Evolutionary conservation across 2,888 invertebrate species (phyloP).

Genomic region (Acrobasis repandana): DNA sequence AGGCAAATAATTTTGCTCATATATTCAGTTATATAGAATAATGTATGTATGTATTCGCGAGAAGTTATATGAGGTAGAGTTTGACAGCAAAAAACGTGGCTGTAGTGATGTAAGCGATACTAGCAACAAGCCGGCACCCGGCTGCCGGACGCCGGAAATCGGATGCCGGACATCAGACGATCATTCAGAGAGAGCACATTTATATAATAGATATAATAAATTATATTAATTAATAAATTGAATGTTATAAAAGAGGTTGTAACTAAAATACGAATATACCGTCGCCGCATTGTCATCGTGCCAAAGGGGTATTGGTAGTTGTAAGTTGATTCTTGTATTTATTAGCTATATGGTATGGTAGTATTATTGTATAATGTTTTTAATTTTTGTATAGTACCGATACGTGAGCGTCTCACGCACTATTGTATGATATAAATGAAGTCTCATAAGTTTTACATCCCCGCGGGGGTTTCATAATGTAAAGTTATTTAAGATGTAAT

Average conservation of each 20-base stretch:
- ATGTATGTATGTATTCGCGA: slow-evolving; percentile 30
- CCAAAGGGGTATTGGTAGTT: slow-evolving; percentile 66
- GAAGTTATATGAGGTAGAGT: slow-evolving; percentile 27
- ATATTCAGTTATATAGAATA: slow-evolving; percentile 36
- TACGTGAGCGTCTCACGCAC: slow-evolving; percentile 57
- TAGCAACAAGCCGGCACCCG: neutral
- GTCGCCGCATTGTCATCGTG: slow-evolving; percentile 59
- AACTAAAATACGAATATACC: slow-evolving; percentile 74
- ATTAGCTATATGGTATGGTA: slow-evolving; percentile 77
- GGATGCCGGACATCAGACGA: slow-evolving; percentile 15
- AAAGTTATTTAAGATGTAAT: slow-evolving; percentile 75
- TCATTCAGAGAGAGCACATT: slow-evolving; percentile 67
- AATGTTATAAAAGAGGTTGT: slow-evolving; percentile 79
- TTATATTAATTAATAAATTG: slow-evolving; percentile 71
- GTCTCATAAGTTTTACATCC: slow-evolving; percentile 68
- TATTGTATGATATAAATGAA: slow-evolving; percentile 72
- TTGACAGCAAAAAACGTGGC: slow-evolving; percentile 26
- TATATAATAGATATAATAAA: slow-evolving; percentile 66
- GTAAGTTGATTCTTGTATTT: slow-evolving; percentile 79
- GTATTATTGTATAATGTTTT: slow-evolving; percentile 79
- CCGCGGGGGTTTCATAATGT: slow-evolving; percentile 62
- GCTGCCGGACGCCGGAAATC: neutral
- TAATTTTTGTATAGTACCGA: slow-evolving; percentile 81
- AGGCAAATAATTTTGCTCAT: slow-evolving; percentile 38
- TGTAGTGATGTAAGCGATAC: slow-evolving; percentile 22